Base-by-base conservation (phyloP, 2,797 vertebrate species). In the Ammospiza maritima region DNA sequence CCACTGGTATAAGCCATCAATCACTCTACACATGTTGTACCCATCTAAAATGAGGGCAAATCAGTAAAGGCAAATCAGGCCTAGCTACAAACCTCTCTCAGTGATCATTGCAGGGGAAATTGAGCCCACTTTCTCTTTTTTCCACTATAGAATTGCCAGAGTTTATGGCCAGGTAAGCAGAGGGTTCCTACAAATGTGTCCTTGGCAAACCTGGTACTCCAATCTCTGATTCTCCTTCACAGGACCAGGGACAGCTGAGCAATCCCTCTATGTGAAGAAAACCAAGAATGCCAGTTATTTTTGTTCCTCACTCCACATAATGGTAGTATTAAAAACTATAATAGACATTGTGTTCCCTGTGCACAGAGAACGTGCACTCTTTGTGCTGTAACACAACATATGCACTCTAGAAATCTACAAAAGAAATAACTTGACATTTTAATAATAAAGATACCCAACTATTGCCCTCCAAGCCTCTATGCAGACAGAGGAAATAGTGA, bases 351-450 rank as follows among this genome's bases (percentile, higher is more conserved):
- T 82, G 32, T 50, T 95, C 76, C 50, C 42, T 76, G 22, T 53
- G 64, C 38, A 53, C 26, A 66, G n/a, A 86, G 60, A 20, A 93
- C 0, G 0, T 23, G 9, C 16, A 6, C 13, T 67, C 48, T 79
- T 93, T 80, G 60, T 90, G 61, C 54, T 81, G 36, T 58, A 84
- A 88, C 56, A 88, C 13, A 93, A 74, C 67, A 60, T 50, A 57
- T 5, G 3, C 75, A 80, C 91, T 96, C 92, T 69, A 88, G 36
- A 96, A 73, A 66, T 30, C 86, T 92, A 73, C 71, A 82, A 65
- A 96, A 85, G 85, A 88, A 91, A 82, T 67, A 85, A 56, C 61
- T 47, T 97, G 80, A 90, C 91, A 60, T 93, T 96, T 95, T 96
- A 83, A 79, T 92, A 89, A 88, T 86, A 91, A 85, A 95, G 83